Conservation (phyloP, 2,113 vertebrate genomes). For the Caranx ignobilis region DNA sequence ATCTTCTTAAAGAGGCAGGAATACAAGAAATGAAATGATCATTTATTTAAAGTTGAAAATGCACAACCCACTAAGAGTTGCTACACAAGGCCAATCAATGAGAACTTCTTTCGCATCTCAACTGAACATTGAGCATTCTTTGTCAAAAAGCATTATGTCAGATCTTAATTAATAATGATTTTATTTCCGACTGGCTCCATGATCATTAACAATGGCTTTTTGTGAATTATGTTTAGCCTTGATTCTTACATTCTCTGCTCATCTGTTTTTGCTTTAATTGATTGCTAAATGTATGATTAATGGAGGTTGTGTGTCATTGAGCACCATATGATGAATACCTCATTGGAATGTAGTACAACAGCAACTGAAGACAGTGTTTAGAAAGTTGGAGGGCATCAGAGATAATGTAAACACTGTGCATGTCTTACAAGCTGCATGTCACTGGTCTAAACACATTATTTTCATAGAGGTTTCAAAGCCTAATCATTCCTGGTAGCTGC, state of each 20-base stretch:
- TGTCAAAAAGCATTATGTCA: constrained; percentile 77
- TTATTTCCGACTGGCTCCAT: constrained; percentile 55
- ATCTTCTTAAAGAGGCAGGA: constrained; percentile 47
- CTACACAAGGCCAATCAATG: constrained; percentile 67
- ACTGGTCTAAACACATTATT: constrained; percentile 80
- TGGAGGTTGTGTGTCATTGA: constrained; percentile 87
- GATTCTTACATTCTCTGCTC: constrained; percentile 89
- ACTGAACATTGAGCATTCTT: constrained; percentile 62
- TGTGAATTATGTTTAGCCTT: constrained; percentile 94
- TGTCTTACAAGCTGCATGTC: constrained; percentile 76
- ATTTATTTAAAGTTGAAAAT: constrained; percentile 75
- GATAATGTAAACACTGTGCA: constrained; percentile 80
- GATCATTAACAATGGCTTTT: constrained; percentile 76
- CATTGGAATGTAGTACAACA: constrained; percentile 86
- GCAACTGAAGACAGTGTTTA: constrained; percentile 78
- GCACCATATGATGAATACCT: constrained; percentile 90
- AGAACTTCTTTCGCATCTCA: constrained; percentile 58
- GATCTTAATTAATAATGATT: constrained; percentile 82
- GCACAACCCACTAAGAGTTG: constrained; percentile 61
- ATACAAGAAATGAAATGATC: constrained; percentile 58
- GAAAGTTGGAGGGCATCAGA: constrained; percentile 88
- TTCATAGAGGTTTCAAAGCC: constrained; percentile 82
- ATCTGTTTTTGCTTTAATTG: constrained; percentile 97
- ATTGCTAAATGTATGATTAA: constrained; percentile 94
- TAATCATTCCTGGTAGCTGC: constrained; percentile 81